Percentiles rank a stretch among this genome's conserved stretches.
These are phyloP conservation scores for Mythimna pallens DNA, from an alignment of 2,888 invertebrate genomes.

Conservation along the genomic window DNA sequence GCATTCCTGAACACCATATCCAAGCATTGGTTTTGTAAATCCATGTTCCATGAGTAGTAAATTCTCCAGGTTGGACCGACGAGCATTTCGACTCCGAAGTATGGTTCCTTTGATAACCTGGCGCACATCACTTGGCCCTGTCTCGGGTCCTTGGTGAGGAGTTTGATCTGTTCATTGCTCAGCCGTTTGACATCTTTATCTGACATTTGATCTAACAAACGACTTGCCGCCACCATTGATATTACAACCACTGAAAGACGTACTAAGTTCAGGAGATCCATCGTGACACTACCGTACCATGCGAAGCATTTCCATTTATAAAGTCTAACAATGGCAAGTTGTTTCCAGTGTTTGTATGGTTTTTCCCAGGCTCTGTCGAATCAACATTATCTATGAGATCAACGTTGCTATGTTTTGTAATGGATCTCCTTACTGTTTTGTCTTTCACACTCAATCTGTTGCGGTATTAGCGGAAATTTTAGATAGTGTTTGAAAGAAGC, in stretches of 20 bases:
- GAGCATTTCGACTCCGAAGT: constrained; percentile 78
- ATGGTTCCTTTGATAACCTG: constrained; percentile 72
- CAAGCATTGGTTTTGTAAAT: constrained; percentile 73
- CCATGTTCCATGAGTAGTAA: constrained; percentile 81
- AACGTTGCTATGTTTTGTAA: constrained; percentile 40
- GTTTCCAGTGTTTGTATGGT: constrained; percentile 29
- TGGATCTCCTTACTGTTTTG: constrained; percentile 2
- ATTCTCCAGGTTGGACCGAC: constrained; percentile 79
- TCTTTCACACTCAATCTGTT: background rate
- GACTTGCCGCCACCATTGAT: constrained; percentile 1
- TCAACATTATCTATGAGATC: constrained; percentile 56
- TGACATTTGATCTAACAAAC: no score
- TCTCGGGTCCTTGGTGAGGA: background rate
- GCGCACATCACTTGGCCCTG: constrained; percentile 61
- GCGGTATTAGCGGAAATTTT: background rate
- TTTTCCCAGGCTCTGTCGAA: constrained; percentile 53
- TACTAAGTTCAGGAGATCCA: constrained; percentile 39
- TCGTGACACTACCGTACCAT: constrained; percentile 42
- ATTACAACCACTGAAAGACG: constrained; percentile 23
- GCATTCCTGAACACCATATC: constrained; percentile 78
- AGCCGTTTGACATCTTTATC: rapidly evolving
- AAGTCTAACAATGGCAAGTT: constrained; percentile 53
- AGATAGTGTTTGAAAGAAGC: background rate
- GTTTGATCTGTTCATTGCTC: background rate
- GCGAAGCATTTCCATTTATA: constrained; percentile 47